A percentile compares a stretch with the other conserved stretches of the same genome.
phyloP scores from a whole-genome alignment of 2,797 vertebrate species.

The Crax fasciolata region DNA sequence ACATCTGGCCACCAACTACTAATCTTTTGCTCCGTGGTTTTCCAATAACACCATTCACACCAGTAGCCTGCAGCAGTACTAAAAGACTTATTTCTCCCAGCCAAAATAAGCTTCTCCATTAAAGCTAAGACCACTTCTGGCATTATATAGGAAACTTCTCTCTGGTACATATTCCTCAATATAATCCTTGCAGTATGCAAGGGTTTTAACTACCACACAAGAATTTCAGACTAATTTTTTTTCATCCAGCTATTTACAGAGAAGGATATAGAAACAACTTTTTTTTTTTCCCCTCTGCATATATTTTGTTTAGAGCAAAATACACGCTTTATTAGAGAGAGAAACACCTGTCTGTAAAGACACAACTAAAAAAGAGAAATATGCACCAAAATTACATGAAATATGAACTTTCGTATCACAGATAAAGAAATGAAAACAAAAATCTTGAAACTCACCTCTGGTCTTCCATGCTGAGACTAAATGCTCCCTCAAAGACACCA shows the following conservation, averaged over 20 bases:
- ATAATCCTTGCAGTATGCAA: background rate
- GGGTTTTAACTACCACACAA: background rate
- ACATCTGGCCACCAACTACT: background rate
- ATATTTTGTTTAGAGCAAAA: background rate
- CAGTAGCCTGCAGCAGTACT: background rate
- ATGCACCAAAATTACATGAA: background rate
- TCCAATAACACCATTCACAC: background rate
- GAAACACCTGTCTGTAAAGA: background rate
- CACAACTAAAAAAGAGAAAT: background rate
- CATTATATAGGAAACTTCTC: background rate
- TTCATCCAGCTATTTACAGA: background rate
- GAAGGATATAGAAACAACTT: accelerated
- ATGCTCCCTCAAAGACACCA: accelerated
- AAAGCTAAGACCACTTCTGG: background rate
- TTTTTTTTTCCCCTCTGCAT: too few relatives aligned
- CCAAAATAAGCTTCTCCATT: background rate
- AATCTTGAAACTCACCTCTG: background rate
- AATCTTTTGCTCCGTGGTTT: background rate
- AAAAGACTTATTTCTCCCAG: background rate
- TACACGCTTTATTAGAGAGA: background rate
- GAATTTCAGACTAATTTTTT: background rate
- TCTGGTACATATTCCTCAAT: background rate
- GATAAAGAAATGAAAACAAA: background rate
- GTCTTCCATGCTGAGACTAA: accelerated
- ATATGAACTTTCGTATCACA: background rate